phyloP scores from a whole-genome alignment of 1,140 invertebrate species.

The Drosophila rufa region DNA sequence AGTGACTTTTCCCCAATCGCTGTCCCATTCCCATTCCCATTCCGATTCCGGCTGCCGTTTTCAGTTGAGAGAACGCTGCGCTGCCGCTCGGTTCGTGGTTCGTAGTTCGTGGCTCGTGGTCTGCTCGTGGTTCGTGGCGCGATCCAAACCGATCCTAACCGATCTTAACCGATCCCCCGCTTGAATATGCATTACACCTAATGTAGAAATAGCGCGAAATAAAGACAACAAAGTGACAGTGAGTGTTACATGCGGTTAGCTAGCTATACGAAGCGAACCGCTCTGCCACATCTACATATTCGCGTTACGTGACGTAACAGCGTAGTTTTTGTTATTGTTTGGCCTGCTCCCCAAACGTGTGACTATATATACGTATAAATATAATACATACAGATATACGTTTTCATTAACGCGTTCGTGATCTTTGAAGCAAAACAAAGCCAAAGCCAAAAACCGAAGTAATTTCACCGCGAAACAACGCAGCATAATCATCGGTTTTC shows the following conservation, averaged over 20 bases:
- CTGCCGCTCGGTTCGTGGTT: conserved; percentile 60
- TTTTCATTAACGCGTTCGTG: conserved; percentile 83
- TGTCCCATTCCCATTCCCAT: conserved; percentile 12
- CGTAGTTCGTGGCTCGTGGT: conserved; percentile 24
- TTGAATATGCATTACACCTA: conserved; percentile 48
- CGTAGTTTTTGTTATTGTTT: conserved; percentile 73
- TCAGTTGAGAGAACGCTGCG: conserved; percentile 67
- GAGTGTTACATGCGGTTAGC: conserved; percentile 48
- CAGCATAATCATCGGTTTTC: conserved; percentile 43
- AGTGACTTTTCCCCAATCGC: conserved; percentile 26
- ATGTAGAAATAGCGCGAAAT: conserved; percentile 23
- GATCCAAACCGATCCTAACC: conserved; percentile 33
- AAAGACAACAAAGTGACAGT: conserved; percentile 49
- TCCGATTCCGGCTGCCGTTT: conserved; percentile 20
- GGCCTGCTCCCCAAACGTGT: conserved; percentile 44
- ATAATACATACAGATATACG: conserved; percentile 9
- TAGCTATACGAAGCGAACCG: conserved; percentile 28
- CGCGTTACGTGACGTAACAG: conserved; percentile 72
- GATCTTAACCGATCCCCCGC: conserved; percentile 37
- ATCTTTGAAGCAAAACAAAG: conserved; percentile 83
- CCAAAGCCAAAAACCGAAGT: conserved; percentile 51
- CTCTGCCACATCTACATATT: conserved; percentile 56
- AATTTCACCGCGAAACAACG: conserved; percentile 64
- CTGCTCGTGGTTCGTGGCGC: conserved; percentile 52
- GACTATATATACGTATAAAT: conserved; percentile 21